Evolutionary conservation across 2,797 vertebrate genomes (phyloP).

Genomic region (Pteronotus mesoamericanus): DNA sequence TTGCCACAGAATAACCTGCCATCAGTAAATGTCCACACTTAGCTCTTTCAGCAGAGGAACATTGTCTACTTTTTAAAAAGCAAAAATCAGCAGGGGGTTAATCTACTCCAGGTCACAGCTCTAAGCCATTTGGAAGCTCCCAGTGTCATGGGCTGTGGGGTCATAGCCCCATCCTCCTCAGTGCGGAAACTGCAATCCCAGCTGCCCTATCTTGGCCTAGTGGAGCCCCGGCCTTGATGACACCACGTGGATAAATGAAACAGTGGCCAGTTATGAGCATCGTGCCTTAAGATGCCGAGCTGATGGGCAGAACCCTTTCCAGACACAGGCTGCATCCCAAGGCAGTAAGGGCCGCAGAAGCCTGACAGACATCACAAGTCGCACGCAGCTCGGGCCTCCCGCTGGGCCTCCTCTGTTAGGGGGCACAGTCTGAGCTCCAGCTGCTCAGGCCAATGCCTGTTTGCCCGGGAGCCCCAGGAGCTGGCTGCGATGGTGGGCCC

Average conservation of each 20-base stretch:
- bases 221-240: neutral
- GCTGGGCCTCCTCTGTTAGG: neutral
- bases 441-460: neutral
- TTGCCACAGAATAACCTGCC: neutral
- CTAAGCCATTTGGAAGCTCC: neutral
- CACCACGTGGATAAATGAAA: neutral
- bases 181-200: neutral
- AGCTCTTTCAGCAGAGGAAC: neutral
- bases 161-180: neutral
- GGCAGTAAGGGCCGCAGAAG: neutral
- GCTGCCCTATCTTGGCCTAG: neutral
- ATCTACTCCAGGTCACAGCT: neutral
- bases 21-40: neutral
- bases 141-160: neutral
- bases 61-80: neutral
- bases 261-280: neutral
- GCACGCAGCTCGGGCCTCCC: neutral
- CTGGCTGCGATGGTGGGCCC: neutral
- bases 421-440: neutral
- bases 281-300: neutral
- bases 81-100: neutral
- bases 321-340: neutral
- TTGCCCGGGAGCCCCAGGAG: neutral
- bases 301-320: neutral
- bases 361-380: neutral